Evolutionary conservation across 2,888 invertebrate species (phyloP).

Genomic region (Xestia rhomboidea): DNA sequence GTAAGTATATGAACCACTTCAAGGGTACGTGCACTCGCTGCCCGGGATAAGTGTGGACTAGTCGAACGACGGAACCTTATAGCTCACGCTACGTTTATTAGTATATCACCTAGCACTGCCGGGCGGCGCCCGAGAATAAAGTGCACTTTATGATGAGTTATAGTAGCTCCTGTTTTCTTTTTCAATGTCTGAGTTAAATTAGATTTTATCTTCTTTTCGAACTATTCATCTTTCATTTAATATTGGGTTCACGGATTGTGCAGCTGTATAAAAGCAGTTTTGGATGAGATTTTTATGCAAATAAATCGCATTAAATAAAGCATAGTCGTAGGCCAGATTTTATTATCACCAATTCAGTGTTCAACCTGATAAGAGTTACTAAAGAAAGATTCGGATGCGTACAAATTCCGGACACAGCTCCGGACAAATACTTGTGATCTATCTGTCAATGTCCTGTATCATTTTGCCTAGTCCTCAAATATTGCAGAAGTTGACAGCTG

Average conservation of each 20-base stretch:
- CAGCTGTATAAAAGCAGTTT: too few relatives aligned
- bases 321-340: background rate
- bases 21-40: too few relatives aligned
- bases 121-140: background rate
- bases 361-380: background rate
- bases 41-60: too few relatives aligned
- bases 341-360: background rate
- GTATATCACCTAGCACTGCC: background rate
- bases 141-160: constrained; percentile 7
- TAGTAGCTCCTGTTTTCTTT: background rate
- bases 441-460: background rate
- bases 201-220: background rate
- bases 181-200: background rate
- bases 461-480: background rate
- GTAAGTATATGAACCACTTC: too few relatives aligned
- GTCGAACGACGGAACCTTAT: too few relatives aligned
- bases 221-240: background rate
- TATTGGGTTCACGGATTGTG: background rate
- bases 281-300: too few relatives aligned
- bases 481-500: background rate
- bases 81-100: too few relatives aligned
- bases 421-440: background rate
- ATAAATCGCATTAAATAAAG: too few relatives aligned
- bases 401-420: background rate
- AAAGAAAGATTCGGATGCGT: background rate